A percentile compares a stretch with the other conserved stretches of the same genome.
These are phyloP conservation scores for Poecilia gillii DNA, from an alignment of 2,797 vertebrate species.

Conservation along the genomic window DNA sequence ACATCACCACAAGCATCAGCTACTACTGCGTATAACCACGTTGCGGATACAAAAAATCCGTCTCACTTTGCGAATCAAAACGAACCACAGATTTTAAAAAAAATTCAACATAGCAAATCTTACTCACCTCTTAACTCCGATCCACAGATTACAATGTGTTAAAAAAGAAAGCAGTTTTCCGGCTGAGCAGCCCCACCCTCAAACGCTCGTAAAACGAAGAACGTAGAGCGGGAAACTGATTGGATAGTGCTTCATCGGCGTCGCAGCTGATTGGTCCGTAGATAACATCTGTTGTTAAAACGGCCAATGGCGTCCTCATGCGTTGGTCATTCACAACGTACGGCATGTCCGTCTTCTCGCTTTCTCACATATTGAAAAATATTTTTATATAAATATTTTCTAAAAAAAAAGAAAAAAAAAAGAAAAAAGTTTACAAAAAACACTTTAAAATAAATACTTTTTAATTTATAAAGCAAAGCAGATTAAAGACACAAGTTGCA, in stretches of 20 bases:
- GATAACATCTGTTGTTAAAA: slow-evolving; percentile 34
- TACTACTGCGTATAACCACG: slow-evolving; percentile 2
- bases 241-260: slow-evolving; percentile 44
- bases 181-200: slow-evolving; percentile 81
- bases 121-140: slow-evolving; percentile 76
- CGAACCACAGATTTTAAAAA: not conserved
- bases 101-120: slow-evolving; percentile 6
- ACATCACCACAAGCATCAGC: slow-evolving; percentile 27
- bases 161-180: slow-evolving; percentile 69
- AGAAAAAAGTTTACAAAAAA: not conserved
- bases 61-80: not conserved
- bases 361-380: slow-evolving; percentile 14
- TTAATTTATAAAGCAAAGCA: not conserved
- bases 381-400: not conserved
- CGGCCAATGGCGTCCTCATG: slow-evolving; percentile 64
- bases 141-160: slow-evolving; percentile 67
- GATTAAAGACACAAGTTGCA: not conserved
- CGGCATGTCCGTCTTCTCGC: slow-evolving; percentile 31
- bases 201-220: slow-evolving; percentile 46
- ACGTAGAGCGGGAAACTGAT: slow-evolving; percentile 31
- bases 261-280: slow-evolving; percentile 43
- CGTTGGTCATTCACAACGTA: slow-evolving; percentile 60
- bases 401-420: too few species aligned
- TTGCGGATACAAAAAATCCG: not conserved
- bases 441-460: not conserved